Evolutionary conservation across 1,140 invertebrate genomes (phyloP).

Genomic region (Wiebesia pumilae): DNA sequence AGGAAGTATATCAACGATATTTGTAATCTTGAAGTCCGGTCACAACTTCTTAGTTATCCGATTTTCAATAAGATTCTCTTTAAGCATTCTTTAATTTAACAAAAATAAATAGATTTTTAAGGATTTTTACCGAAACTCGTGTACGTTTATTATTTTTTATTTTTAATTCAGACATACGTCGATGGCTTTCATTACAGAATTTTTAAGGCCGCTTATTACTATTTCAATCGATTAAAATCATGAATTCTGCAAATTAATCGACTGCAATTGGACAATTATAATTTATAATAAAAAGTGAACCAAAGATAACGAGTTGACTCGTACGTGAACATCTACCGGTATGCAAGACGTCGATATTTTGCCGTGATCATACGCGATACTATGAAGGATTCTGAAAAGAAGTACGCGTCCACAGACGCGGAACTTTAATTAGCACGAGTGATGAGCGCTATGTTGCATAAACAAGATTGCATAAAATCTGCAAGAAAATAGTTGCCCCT

Average conservation of each 20-base stretch:
- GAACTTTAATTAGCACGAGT: slow-evolving; percentile 7
- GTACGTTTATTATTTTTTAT: too few species aligned
- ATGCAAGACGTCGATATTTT: neutral
- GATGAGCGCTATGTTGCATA: neutral
- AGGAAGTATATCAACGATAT: too few species aligned
- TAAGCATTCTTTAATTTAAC: too few species aligned
- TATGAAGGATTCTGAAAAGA: neutral
- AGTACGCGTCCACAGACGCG: neutral
- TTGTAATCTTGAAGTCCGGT: too few species aligned
- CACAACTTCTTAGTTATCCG: too few species aligned
- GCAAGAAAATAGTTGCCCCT: neutral
- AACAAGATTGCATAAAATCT: slow-evolving; percentile 11
- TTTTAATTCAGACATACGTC: too few species aligned
- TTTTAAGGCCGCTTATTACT: neutral
- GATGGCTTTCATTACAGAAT: neutral
- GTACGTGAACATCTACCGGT: neutral
- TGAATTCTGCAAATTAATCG: neutral
- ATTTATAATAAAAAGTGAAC: neutral
- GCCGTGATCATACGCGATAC: neutral
- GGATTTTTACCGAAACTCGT: neutral
- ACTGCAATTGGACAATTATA: neutral
- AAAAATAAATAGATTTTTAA: neutral
- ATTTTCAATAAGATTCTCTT: too few species aligned
- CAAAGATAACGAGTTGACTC: neutral
- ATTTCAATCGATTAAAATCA: neutral